Conservation (phyloP, 2,888 invertebrate species). For the Cheiracanthium punctorium region DNA sequence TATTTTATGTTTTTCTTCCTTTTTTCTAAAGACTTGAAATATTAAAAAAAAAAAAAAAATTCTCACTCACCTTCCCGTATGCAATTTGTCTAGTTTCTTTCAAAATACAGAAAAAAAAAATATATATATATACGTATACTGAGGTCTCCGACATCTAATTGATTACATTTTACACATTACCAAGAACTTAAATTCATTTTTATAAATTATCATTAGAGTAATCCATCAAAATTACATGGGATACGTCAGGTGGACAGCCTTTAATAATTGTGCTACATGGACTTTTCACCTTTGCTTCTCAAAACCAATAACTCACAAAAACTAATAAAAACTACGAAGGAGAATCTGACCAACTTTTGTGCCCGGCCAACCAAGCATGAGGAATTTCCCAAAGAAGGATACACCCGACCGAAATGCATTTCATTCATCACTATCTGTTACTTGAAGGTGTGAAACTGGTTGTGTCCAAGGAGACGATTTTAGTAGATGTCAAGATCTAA, state of each 20-base stretch:
- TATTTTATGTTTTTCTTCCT: too few species aligned
- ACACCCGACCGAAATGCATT: not conserved
- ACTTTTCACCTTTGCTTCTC: not conserved
- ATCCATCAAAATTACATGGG: not conserved
- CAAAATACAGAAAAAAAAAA: too few species aligned
- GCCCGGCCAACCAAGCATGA: not conserved
- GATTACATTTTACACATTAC: too few species aligned
- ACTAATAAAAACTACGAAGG: not conserved
- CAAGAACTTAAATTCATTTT: too few species aligned
- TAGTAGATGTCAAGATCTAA: not conserved
- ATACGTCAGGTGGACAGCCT: not conserved
- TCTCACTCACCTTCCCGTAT: too few species aligned
- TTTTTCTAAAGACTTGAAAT: too few species aligned
- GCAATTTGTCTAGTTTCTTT: too few species aligned
- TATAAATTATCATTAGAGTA: not conserved
- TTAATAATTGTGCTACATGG: not conserved
- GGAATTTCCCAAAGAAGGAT: not conserved
- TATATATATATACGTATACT: too few species aligned
- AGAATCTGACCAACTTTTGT: not conserved
- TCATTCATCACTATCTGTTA: not conserved
- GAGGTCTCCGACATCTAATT: too few species aligned
- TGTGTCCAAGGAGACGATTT: conserved; percentile 1
- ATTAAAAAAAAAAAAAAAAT: too few species aligned
- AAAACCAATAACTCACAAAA: not conserved
- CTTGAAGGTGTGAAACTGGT: not conserved